Conservation (phyloP, 2,113 vertebrate species). For the Dromiciops gliroides region DNA sequence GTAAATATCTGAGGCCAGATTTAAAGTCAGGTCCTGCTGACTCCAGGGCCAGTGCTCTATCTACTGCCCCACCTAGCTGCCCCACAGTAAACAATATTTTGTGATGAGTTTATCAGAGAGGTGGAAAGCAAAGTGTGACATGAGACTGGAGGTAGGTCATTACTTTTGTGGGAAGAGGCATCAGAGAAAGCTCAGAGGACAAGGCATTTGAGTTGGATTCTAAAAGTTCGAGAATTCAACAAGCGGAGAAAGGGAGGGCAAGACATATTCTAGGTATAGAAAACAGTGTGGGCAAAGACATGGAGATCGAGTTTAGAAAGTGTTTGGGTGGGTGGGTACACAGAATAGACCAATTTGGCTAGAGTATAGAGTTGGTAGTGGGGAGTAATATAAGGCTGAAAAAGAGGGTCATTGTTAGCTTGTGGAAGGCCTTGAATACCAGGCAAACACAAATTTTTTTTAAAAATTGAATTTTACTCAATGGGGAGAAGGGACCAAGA, state of each 20-base stretch:
- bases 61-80: no score
- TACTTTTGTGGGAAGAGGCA: not conserved
- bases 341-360: not conserved
- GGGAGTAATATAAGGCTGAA: not conserved
- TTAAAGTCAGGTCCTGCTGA: no score
- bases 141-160: not conserved
- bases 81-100: not conserved
- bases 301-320: not conserved
- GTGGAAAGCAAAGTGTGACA: not conserved
- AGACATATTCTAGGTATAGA: not conserved
- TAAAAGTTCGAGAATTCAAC: not conserved
- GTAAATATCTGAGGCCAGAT: no score
- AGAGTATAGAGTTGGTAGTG: not conserved
- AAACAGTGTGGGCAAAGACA: not conserved
- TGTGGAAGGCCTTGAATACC: not conserved
- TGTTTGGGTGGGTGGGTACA: not conserved
- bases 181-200: not conserved
- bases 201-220: not conserved
- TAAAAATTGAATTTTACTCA: not conserved
- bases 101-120: not conserved
- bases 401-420: not conserved
- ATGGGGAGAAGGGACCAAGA: no score
- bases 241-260: not conserved
- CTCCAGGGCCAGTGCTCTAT: no score
- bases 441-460: not conserved